Base-by-base conservation (phyloP, 37 sponge, comb jelly and placozoan genomes). In the Beroe ovata region DNA sequence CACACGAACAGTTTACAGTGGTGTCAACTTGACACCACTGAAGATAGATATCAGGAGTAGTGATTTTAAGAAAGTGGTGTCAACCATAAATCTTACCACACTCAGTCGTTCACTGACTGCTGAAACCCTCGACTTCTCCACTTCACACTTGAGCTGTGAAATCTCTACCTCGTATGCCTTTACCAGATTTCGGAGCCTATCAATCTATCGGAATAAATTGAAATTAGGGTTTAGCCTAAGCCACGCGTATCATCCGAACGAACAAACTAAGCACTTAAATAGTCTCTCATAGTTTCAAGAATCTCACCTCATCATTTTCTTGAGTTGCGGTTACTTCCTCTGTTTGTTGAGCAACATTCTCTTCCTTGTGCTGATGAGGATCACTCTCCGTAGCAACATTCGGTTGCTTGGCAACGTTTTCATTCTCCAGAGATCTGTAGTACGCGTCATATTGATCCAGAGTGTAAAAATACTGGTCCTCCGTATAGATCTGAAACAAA, bases 371-470 rank as follows among this genome's bases (percentile, higher is more conserved):
- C 54, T 47, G 54, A 6, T 47, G 54, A 6, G 11, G 11, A 16
- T 47, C 54, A 47, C 54, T 11, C 11, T 47, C 54, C 54, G 6
- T 11, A 47, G 54, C 54, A 47, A 47, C 54, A 47, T 47, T 47
- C 54, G 6, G 54, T 11, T 47, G 54, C 28, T 62, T 62, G 4
- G 28, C 63, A 62, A 6, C 54, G 1, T 30, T 62, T 77, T 30
- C 47, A 1, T 33, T n/a, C 20, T 36, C 36, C 54, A 32, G 47
- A 32, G 84, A 39, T 4, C 84, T 30, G 28, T 77, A 77, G 28
- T 77, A 77, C 41, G 35, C 38, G 20, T 77, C 84, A 25, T 77
- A 77, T 42, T 77, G 84, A 25, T 77, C 84, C 54, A 77, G 26
- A 6, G 54, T 39, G 47, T 77, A 77, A n/a, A 77, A 1, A 20